Percentiles rank a stretch among this genome's conserved stretches.
These are phyloP conservation scores for Poecilia velifera DNA, from an alignment of 2,797 vertebrate species.

Conservation along the genomic window DNA sequence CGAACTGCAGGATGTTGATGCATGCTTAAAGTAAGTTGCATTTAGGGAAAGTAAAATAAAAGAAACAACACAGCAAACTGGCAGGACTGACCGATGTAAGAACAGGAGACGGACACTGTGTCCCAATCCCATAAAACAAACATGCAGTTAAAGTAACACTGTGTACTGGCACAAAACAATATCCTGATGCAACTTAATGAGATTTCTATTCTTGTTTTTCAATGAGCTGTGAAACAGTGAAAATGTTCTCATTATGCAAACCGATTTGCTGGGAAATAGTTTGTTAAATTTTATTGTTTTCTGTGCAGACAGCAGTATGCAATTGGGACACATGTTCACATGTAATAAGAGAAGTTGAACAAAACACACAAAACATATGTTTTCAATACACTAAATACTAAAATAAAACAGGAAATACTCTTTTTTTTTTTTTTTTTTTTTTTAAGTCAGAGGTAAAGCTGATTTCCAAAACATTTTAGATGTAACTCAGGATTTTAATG, in stretches of 20 bases:
- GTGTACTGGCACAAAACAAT: conserved; percentile 19
- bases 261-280: not conserved
- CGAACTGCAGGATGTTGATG: conserved; percentile 88
- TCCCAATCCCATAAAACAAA: conserved; percentile 60
- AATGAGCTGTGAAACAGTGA: not conserved
- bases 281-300: not conserved
- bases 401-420: not conserved
- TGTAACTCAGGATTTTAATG: not conserved
- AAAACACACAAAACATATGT: conserved; percentile 48
- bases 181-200: conserved; percentile 31
- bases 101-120: conserved; percentile 59
- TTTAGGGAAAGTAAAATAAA: conserved; percentile 96
- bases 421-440: not conserved
- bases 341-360: conserved; percentile 67
- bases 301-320: conserved; percentile 18
- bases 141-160: conserved; percentile 8
- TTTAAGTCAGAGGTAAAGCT: conserved; percentile 44
- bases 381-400: conserved; percentile 22
- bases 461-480: conserved; percentile 37
- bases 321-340: conserved; percentile 67
- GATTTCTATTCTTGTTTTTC: not conserved
- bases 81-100: conserved; percentile 66
- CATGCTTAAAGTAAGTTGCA: conserved; percentile 99
- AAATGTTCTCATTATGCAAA: conserved; percentile 4
- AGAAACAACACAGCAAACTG: conserved; percentile 84